Evolutionary conservation across 2,888 invertebrate genomes (phyloP).

Genomic region (Aquatica leii): DNA sequence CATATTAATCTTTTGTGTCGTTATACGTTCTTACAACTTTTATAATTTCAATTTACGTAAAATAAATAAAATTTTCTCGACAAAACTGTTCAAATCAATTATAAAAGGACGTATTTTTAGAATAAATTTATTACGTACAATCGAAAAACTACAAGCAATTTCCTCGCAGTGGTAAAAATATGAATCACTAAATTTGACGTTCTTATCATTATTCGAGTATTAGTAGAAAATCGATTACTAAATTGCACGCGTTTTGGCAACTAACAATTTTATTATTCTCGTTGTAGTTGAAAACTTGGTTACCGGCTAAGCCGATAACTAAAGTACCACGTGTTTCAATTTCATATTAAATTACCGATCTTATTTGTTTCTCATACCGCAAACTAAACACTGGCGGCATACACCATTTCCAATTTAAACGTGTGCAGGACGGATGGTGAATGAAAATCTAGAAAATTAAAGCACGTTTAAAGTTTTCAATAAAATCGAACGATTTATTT

Average conservation of each 20-base stretch:
- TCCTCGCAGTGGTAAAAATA: neutral
- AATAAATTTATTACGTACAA: no score
- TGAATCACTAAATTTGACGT: constrained; percentile 35
- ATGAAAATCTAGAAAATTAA: constrained; percentile 28
- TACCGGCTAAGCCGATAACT: no score
- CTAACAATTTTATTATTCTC: constrained; percentile 12
- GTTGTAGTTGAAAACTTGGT: constrained; percentile 24
- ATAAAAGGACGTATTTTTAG: no score
- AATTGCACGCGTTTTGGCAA: constrained; percentile 13
- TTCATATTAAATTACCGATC: constrained; percentile 32
- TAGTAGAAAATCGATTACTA: constrained; percentile 29
- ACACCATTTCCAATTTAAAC: constrained; percentile 25
- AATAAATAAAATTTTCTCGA: no score
- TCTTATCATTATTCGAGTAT: constrained; percentile 35
- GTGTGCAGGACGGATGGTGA: constrained; percentile 14
- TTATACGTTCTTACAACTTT: neutral
- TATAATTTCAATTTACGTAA: no score
- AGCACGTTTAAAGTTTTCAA: constrained; percentile 19
- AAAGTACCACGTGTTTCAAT: constrained; percentile 33
- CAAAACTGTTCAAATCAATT: no score
- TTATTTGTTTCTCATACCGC: constrained; percentile 33
- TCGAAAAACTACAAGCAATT: neutral
- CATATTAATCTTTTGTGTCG: constrained; percentile 1
- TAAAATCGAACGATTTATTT: constrained; percentile 21
- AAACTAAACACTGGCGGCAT: constrained; percentile 25